These are phyloP conservation scores for Ricordea florida DNA, from an alignment of 92 coral and sea anemone genomes.

Conservation along the genomic window DNA sequence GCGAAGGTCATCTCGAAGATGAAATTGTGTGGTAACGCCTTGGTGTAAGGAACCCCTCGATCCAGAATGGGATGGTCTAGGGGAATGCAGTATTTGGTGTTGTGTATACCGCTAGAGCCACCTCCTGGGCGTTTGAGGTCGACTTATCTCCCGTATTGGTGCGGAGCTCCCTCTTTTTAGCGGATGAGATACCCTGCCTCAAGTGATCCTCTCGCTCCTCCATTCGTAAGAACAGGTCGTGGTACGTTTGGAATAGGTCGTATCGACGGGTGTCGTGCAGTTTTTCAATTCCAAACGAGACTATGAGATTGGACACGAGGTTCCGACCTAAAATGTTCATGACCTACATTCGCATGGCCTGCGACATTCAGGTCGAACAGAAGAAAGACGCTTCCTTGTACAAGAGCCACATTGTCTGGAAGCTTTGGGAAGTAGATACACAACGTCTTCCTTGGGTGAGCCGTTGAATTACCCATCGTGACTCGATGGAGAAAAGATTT, in stretches of 20 bases:
- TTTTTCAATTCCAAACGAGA: constrained; percentile 44
- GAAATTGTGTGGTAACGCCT: constrained; percentile 38
- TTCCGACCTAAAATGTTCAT: constrained; percentile 48
- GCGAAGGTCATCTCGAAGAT: constrained; percentile 50
- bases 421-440: constrained; percentile 55
- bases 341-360: constrained; percentile 44
- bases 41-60: constrained; percentile 57
- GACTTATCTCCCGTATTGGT: no score
- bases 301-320: constrained; percentile 55
- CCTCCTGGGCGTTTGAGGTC: no score
- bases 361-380: constrained; percentile 35
- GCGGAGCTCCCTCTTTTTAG: no score
- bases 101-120: no score
- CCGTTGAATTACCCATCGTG: constrained; percentile 45
- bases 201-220: no score
- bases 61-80: no score
- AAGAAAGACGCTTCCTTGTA: constrained; percentile 48
- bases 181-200: no score
- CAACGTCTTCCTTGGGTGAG: constrained; percentile 49
- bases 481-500: constrained; percentile 46
- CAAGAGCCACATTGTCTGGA: constrained; percentile 42
- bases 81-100: no score
- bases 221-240: constrained; percentile 24
- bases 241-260: constrained; percentile 51
- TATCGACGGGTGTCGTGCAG: constrained; percentile 61